phyloP scores from a whole-genome alignment of 2,113 vertebrate species.

The Chaenocephalus aceratus region DNA sequence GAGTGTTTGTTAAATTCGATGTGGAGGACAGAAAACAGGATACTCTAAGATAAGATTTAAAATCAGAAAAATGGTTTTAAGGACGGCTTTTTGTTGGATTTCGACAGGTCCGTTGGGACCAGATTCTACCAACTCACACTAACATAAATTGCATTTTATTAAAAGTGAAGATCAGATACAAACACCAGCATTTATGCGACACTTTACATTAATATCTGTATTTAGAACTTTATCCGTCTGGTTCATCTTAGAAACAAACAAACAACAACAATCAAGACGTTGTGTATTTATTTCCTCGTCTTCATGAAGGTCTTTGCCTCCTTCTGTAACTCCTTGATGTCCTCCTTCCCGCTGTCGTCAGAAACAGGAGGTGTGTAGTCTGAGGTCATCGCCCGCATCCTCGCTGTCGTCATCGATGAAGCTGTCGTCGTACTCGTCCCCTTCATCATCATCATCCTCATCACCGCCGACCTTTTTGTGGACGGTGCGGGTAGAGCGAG shows the following conservation, averaged over 20 bases:
- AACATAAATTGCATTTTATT: too few relatives aligned
- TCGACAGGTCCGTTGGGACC: too few relatives aligned
- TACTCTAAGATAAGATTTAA: too few relatives aligned
- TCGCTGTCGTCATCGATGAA: slow-evolving; percentile 81
- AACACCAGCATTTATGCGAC: too few relatives aligned
- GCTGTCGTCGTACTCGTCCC: slow-evolving; percentile 67
- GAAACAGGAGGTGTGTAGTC: slow-evolving; percentile 77
- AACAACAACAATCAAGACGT: background rate
- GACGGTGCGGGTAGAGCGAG: background rate
- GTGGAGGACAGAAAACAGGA: too few relatives aligned
- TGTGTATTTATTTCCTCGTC: slow-evolving; percentile 57
- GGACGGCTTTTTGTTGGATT: too few relatives aligned
- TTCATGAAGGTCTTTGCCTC: slow-evolving; percentile 69
- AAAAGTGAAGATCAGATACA: too few relatives aligned
- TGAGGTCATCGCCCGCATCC: slow-evolving; percentile 63
- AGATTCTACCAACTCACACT: too few relatives aligned
- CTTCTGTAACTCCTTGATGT: slow-evolving; percentile 61
- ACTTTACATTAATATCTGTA: too few relatives aligned
- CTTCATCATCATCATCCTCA: slow-evolving; percentile 14
- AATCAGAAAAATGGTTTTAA: too few relatives aligned
- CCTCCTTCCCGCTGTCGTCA: slow-evolving; percentile 65
- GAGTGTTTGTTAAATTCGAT: too few relatives aligned
- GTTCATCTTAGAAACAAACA: background rate
- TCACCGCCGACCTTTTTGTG: background rate
- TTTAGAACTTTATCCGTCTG: too few relatives aligned